Evolutionary conservation across 1,140 invertebrate species (phyloP), one percentile per base, ranked within the genome.

Genomic region (Solen grandis): DNA sequence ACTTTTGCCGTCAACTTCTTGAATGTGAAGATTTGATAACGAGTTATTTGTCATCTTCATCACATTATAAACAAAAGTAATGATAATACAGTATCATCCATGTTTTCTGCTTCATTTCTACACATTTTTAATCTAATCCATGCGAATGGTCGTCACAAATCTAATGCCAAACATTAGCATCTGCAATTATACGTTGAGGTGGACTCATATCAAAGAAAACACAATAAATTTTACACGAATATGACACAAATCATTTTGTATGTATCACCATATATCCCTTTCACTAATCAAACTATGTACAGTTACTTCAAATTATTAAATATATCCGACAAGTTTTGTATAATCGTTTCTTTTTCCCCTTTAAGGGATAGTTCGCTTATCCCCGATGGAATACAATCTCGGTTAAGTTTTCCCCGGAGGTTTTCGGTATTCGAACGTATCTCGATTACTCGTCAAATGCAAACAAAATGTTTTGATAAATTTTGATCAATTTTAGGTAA

Each of bases 381-480:
- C 19, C 8, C 41, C 8, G 8, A 46, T 46, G 19, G 19, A 46
- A 10, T 10, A 46, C 41, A 46, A n/a, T n/a, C n/a, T n/a, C 41
- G 19, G 41, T 46, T 46, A 46, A 46, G 41, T 46, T 46, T 46
- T 46, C 41, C 19, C 41, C 41, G 19, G 8, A 46, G n/a, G n/a
- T n/a, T 19, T 46, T 19, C 41, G 41, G 41, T 46, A 46, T 46
- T 19, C 41, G 8, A 46, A 46, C 41, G 41, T 19, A 10, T 8
- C 41, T 46, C 41, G 41, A 10, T 46, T 46, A 46, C 41, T 60
- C 50, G 38, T 54, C 27, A 59, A 76, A 78, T 33, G 38, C 57
- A 78, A 68, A 78, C 65, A 78, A 27, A 59, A 55, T 59, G 66
- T 78, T 68, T 78, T 78, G 75, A 78, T 78, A 77, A 57, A 1